Conservation (phyloP, 2,113 vertebrate genomes). For the Xenus cinereus region DNA sequence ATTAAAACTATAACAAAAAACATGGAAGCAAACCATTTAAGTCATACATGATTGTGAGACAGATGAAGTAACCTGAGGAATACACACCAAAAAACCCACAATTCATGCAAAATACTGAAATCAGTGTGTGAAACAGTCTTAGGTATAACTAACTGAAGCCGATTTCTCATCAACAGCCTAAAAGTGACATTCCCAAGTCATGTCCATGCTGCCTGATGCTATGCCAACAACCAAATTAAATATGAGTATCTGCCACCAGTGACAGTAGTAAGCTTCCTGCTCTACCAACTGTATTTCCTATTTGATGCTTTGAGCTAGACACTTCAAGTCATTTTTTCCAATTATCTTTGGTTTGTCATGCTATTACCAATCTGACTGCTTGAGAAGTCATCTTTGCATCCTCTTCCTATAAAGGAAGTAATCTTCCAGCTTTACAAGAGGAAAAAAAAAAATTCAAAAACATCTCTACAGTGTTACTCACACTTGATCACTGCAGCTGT, state of each 20-base stretch:
- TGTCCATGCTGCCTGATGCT: neutral
- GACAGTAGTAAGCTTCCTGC: neutral
- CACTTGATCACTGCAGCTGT: neutral
- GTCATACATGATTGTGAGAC: neutral
- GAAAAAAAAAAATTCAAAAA: neutral
- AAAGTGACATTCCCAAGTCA: neutral
- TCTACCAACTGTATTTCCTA: neutral
- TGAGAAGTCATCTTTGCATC: neutral
- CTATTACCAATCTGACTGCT: neutral
- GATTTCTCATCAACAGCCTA: neutral
- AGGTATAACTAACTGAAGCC: neutral
- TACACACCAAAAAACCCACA: fast-evolving
- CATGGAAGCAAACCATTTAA: neutral
- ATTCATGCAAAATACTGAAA: neutral
- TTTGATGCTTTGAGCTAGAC: neutral
- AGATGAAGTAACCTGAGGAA: neutral
- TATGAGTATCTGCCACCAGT: neutral
- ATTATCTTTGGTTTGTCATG: neutral
- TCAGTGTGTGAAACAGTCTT: neutral
- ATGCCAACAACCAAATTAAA: neutral
- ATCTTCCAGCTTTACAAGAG: neutral
- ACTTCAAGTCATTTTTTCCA: neutral
- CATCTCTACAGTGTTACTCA: neutral
- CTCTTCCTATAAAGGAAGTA: neutral
- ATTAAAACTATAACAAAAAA: neutral